Evolutionary conservation across 2,888 invertebrate genomes (phyloP), one percentile per base, ranked within the genome.

Genomic region (Athalia cordata): DNA sequence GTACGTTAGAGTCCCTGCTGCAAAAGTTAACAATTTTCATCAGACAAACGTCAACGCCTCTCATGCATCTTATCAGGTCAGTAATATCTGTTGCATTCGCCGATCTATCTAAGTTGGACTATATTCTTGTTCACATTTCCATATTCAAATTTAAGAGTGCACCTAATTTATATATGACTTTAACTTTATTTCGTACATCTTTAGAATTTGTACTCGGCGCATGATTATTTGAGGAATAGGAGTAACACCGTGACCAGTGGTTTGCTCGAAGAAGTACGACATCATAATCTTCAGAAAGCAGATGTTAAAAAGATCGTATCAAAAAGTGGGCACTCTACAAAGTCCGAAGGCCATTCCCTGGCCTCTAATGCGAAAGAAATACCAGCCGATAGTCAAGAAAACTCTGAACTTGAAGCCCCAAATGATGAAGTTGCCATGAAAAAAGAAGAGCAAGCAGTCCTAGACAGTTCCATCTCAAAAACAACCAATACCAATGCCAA

Each of bases 1-100:
- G 78, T 85, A 77, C 57, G 68, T 84, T 11, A 83, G 82, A 78
- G 65, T 85, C 8, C 83, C 85, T 0, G 72, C 84, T 43, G 75
- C 81, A 11, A 83, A 82, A 57, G 13, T 82, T 15, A 81, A 81
- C 77, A 80, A 79, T 57, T 78, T 77, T 77, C 79, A 64, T 65
- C 78, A 64, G 8, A 11, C 74, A 47, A 50, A 55, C 67, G 13
- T 47, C 29, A 68, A 77, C n/a, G 52, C 80, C 59, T 76, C 68
- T 50, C 77, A 78, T 49, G 65, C 67, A 62, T 59, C 78, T 70
- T 45, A 81, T 79, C 70, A 81, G 75, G 82, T 82, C 50, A 13
- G 72, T 78, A 49, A 15, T 68, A n/a, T 4, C 49, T 76, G 5
- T 47, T 9, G 11, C 29, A 55, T 29, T 43, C 29, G 29, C 29